Evolutionary conservation across 2,888 invertebrate genomes (phyloP), one percentile per base, ranked within the genome.

Genomic region (Brenthis ino): DNA sequence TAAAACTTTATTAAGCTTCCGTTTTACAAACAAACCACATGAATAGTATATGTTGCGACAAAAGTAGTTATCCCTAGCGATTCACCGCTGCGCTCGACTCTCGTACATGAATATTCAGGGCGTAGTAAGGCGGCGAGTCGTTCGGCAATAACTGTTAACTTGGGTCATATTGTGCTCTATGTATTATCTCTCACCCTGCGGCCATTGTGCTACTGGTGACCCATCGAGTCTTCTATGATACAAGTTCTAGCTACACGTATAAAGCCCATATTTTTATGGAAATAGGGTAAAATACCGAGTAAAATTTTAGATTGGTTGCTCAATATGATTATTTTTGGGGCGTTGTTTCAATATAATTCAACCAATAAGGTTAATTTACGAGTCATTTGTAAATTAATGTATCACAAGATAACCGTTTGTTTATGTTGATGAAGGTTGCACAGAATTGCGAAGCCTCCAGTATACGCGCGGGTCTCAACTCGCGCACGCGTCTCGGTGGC

Each of bases 401-500:
- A 79, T 76, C 78, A 75, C 79, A 84, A 83, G 82, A 79, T 80
- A 81, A 85, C 84, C 84, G 86, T 91, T 90, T 92, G 89, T 91
- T 92, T 92, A 91, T 86, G 86, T 89, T 88, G 85, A 83, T 83
- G 89, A 89, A 93, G 92, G 92, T 90, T 92, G 89, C 87, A 91
- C 88, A 81, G 86, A 91, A 91, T 91, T 90, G 92, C 91, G 91
- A 91, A 88, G 89, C 86, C 84, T 84, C 84, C 92, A 92, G 92
- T 92, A 85, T 85, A 85, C 86, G 89, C 88, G 89, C 79, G 89
- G 87, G 90, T 85, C 89, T 91, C 90, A 88, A 87, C 89, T 83
- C 80, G 91, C 91, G 85, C 89, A 91, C 89, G 91, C 93, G 92
- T 93, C 92, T 93, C 89, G 82, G 81, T 86, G 92, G 91, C 92